These are phyloP conservation scores for Crotalus tigris DNA, from an alignment of 2,113 vertebrate species.

Conservation along the genomic window DNA sequence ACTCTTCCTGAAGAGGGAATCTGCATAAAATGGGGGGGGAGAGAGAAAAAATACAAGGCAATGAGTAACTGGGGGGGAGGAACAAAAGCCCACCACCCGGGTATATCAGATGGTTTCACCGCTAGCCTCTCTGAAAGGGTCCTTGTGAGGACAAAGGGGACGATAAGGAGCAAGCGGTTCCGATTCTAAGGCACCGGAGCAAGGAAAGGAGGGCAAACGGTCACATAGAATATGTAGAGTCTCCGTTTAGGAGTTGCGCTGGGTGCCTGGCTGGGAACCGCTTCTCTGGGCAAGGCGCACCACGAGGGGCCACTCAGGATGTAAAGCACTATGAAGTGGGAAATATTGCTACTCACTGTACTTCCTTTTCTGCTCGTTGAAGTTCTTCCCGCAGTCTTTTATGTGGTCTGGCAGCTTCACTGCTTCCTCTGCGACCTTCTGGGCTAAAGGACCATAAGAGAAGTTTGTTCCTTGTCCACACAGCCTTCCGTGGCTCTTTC, in stretches of 20 bases:
- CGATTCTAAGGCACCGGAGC: neutral
- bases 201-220: neutral
- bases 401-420: neutral
- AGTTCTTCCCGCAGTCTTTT: accelerated
- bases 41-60: neutral
- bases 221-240: neutral
- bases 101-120: neutral
- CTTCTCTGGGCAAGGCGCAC: neutral
- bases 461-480: neutral
- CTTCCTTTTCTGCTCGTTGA: neutral
- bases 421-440: neutral
- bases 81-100: neutral
- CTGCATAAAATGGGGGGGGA: neutral
- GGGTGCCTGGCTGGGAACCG: neutral
- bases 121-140: neutral
- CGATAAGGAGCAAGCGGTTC: accelerated
- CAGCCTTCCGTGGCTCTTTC: neutral
- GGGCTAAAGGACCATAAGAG: neutral
- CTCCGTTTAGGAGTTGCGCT: neutral
- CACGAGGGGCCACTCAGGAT: neutral
- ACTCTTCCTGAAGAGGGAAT: neutral
- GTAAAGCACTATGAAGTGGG: neutral
- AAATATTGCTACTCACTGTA: neutral
- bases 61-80: neutral
- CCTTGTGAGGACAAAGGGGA: neutral